Percentiles rank a stretch among this genome's conserved stretches.
Evolutionary conservation across 2,888 invertebrate genomes (phyloP).

Genomic region (Lucinisca nassula): DNA sequence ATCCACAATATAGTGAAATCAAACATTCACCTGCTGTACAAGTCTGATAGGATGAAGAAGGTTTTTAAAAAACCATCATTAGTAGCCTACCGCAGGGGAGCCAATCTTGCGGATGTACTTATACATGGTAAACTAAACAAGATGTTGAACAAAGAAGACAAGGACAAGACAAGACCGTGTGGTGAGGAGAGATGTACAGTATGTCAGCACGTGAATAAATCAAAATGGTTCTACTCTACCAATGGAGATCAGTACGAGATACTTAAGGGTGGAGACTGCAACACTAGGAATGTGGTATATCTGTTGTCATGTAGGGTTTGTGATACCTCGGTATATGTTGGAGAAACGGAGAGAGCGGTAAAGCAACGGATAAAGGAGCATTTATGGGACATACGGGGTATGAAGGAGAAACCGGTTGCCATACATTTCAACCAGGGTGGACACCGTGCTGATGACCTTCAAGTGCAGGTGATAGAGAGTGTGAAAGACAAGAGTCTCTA

Average conservation of each 20-base stretch:
- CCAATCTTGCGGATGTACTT: constrained; percentile 1
- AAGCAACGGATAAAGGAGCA: not conserved
- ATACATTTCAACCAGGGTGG: not conserved
- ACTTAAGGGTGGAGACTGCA: not conserved
- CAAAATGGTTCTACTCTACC: not conserved
- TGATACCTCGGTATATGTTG: constrained; percentile 1
- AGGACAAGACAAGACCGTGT: not conserved
- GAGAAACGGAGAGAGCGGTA: not conserved
- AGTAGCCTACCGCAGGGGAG: not conserved
- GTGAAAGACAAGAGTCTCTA: not conserved
- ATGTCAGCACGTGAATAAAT: not conserved
- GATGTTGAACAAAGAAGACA: not conserved
- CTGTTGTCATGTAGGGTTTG: not conserved
- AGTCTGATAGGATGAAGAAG: constrained; percentile 2
- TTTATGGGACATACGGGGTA: not conserved
- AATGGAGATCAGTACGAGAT: not conserved
- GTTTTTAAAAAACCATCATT: not conserved
- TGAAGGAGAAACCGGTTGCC: not conserved
- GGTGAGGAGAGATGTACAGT: not conserved
- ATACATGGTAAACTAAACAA: constrained; percentile 1
- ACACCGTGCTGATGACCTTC: not conserved
- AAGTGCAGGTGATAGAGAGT: not conserved
- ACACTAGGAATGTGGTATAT: not conserved
- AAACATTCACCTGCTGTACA: not conserved
- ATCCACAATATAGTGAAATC: not conserved